Evolutionary conservation across 1,140 invertebrate genomes (phyloP).

Genomic region (Hyposmocoma kahamanoa): DNA sequence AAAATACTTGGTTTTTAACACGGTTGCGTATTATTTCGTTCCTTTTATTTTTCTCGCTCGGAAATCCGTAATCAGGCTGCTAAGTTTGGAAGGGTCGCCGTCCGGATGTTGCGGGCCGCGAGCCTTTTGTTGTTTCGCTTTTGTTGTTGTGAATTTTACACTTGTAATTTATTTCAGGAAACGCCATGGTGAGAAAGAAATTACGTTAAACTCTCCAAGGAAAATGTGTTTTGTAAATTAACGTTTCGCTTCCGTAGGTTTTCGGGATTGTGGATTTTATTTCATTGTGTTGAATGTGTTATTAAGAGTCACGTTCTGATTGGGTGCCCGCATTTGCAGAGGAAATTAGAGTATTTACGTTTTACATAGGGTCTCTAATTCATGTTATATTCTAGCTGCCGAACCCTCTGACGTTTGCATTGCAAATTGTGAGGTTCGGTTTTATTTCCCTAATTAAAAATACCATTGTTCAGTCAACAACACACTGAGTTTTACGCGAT

Average conservation of each 20-base stretch:
- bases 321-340: too few relatives aligned
- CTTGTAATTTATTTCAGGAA: constrained; percentile 73
- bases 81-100: constrained; percentile 70
- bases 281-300: constrained; percentile 17
- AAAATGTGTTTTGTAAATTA: constrained; percentile 72
- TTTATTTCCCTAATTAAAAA: too few relatives aligned
- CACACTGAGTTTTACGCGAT: too few relatives aligned
- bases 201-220: constrained; percentile 68
- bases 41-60: constrained; percentile 62
- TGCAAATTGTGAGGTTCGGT: too few relatives aligned
- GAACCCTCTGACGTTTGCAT: too few relatives aligned
- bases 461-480: too few relatives aligned
- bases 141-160: constrained; percentile 73
- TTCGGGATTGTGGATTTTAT: constrained; percentile 31
- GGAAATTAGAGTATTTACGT: too few relatives aligned
- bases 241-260: constrained; percentile 51
- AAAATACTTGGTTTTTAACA: constrained; percentile 45
- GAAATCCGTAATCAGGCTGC: constrained; percentile 71
- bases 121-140: constrained; percentile 70
- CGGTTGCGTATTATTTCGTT: constrained; percentile 46
- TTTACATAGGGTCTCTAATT: too few relatives aligned
- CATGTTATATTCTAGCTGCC: too few relatives aligned
- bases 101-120: constrained; percentile 67
- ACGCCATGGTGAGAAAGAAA: constrained; percentile 69
- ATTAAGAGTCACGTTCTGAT: too few relatives aligned